Percentiles rank a stretch among this genome's conserved stretches.
phyloP scores from a whole-genome alignment of 2,888 invertebrate genomes.

The Hybos culiciformis region DNA sequence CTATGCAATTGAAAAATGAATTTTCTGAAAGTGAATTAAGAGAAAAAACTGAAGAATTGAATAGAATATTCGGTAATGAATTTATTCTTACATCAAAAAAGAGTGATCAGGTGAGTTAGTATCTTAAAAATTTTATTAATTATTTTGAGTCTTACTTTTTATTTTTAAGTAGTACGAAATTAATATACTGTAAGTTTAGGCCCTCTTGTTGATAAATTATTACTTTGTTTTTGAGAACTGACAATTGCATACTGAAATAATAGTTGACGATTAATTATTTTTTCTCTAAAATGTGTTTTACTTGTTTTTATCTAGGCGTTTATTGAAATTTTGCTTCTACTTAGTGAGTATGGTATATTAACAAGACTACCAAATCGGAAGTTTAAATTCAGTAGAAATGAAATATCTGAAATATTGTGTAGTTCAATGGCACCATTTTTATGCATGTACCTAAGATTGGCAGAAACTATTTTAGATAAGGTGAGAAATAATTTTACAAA shows the following conservation, averaged over 20 bases:
- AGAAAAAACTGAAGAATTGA: constrained; percentile 19
- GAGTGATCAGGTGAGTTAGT: constrained; percentile 33
- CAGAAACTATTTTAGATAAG: constrained; percentile 38
- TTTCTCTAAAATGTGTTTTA: no score
- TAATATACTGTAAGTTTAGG: no score
- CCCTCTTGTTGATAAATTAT: no score
- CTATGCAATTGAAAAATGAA: constrained; percentile 23
- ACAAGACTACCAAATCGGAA: constrained; percentile 20
- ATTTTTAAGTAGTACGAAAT: no score
- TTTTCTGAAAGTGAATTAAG: constrained; percentile 10
- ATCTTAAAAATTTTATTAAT: background rate
- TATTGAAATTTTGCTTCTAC: no score
- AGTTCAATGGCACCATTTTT: constrained; percentile 50
- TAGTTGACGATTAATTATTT: no score
- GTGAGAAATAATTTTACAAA: constrained; percentile 29
- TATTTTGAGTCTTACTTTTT: constrained; percentile 1
- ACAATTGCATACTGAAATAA: no score
- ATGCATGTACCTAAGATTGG: constrained; percentile 43
- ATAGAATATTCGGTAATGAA: constrained; percentile 47
- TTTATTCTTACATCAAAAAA: constrained; percentile 46
- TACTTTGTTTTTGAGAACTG: constrained; percentile 8
- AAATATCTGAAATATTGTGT: constrained; percentile 41
- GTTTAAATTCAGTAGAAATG: constrained; percentile 35
- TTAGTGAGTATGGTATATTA: no score
- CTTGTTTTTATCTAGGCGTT: no score